These are phyloP conservation scores for Carabus problematicus DNA, from an alignment of 2,888 invertebrate genomes.

Conservation along the genomic window DNA sequence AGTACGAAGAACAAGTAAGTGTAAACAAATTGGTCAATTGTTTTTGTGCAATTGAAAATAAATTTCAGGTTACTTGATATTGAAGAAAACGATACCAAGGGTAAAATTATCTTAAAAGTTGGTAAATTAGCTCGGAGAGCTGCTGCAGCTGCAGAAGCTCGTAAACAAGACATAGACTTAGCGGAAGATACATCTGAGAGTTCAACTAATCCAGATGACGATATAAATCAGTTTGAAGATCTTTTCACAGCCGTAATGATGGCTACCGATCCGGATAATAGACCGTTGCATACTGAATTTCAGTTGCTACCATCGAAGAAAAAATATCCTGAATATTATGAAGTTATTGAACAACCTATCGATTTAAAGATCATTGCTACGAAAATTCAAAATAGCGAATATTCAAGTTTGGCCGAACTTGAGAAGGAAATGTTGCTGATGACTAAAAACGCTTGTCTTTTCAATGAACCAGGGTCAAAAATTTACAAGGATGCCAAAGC, in stretches of 20 bases:
- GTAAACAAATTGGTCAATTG: background rate
- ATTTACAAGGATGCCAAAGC: slow-evolving; percentile 95
- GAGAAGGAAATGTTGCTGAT: slow-evolving; percentile 89
- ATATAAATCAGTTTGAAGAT: slow-evolving; percentile 82
- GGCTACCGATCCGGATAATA: slow-evolving; percentile 80
- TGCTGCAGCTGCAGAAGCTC: slow-evolving; percentile 53
- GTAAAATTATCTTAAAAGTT: slow-evolving; percentile 64
- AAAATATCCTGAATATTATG: slow-evolving; percentile 95
- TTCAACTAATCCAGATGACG: slow-evolving; percentile 77
- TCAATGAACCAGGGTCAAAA: slow-evolving; percentile 95
- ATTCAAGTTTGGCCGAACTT: slow-evolving; percentile 78
- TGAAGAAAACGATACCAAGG: slow-evolving; percentile 62
- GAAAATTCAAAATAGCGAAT: slow-evolving; percentile 87
- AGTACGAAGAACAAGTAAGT: slow-evolving; percentile 63
- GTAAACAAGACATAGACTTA: slow-evolving; percentile 61
- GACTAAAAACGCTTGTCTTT: slow-evolving; percentile 93
- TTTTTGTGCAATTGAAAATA: slow-evolving; percentile 1
- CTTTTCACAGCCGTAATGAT: slow-evolving; percentile 89
- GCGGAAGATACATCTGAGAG: slow-evolving; percentile 75
- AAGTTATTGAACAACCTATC: slow-evolving; percentile 91
- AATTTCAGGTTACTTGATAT: slow-evolving; percentile 53
- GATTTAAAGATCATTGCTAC: slow-evolving; percentile 93
- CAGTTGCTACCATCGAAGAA: slow-evolving; percentile 91
- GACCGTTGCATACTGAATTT: slow-evolving; percentile 87
- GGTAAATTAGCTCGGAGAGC: slow-evolving; percentile 59